Percentiles rank a stretch among this genome's conserved stretches.
These are phyloP conservation scores for Noctua fimbriata DNA, from an alignment of 2,888 invertebrate genomes.

Conservation along the genomic window DNA sequence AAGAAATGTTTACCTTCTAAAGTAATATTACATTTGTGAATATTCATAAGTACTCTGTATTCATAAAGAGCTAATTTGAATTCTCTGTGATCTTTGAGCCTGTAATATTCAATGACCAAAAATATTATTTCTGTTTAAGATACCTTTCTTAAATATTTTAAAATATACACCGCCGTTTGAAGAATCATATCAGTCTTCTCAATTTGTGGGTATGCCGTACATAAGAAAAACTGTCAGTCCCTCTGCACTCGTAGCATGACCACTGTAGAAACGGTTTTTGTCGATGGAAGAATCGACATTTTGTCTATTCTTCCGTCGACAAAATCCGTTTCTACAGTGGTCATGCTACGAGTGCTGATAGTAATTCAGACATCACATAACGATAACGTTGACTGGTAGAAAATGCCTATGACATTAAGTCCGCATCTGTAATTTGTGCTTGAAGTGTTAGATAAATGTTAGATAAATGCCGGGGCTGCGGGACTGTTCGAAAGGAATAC, in stretches of 20 bases:
- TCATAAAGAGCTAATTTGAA: conserved; percentile 49
- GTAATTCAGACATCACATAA: too few species aligned
- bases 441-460: too few species aligned
- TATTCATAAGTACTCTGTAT: conserved; percentile 53
- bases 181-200: neutral
- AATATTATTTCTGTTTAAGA: conserved; percentile 27
- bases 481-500: too few species aligned
- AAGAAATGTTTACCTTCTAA: conserved; percentile 32
- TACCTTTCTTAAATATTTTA: conserved; percentile 3
- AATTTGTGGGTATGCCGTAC: neutral
- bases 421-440: too few species aligned
- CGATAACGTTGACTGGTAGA: too few species aligned
- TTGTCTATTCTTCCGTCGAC: too few species aligned
- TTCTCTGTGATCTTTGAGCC: conserved; percentile 48
- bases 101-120: conserved; percentile 40
- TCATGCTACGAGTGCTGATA: neutral
- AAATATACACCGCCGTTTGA: neutral
- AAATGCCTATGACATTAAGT: too few species aligned
- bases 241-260: neutral
- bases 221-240: neutral
- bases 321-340: too few species aligned
- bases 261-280: too few species aligned
- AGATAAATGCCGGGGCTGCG: too few species aligned
- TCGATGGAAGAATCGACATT: too few species aligned
- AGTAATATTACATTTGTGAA: conserved; percentile 42